Conservation (phyloP, 2,888 invertebrate species). For the Ceramica pisi region DNA sequence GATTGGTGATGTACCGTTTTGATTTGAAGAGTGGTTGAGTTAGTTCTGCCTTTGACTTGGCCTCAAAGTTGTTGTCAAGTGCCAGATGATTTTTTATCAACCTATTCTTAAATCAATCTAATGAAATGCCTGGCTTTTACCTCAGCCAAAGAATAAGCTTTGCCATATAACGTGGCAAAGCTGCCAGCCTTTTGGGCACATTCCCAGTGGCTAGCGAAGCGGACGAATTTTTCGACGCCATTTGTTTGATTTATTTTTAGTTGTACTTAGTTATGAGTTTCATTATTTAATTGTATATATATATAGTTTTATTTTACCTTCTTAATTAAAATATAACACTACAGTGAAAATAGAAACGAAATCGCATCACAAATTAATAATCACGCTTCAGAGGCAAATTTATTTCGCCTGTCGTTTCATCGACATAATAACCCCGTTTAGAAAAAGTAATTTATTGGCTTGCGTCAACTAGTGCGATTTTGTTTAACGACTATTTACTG, state of each 20-base stretch:
- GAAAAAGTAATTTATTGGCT: conserved; percentile 15
- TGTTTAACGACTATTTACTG: conserved; percentile 4
- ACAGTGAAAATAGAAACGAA: too few species aligned
- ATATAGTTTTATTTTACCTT: too few species aligned
- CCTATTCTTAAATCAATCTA: conserved; percentile 3
- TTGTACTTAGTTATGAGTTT: too few species aligned
- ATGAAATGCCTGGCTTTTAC: too few species aligned
- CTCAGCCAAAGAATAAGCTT: too few species aligned
- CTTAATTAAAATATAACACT: too few species aligned
- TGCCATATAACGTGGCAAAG: too few species aligned
- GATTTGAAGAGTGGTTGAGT: conserved; percentile 14
- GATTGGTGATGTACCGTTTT: conserved; percentile 50
- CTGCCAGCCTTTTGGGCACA: too few species aligned
- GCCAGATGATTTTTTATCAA: not conserved
- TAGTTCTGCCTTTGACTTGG: conserved; percentile 18
- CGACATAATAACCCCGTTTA: conserved; percentile 6
- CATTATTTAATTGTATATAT: too few species aligned
- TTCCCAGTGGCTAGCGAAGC: too few species aligned
- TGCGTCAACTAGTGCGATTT: not conserved
- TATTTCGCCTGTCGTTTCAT: conserved; percentile 15
- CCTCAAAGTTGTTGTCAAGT: conserved; percentile 13
- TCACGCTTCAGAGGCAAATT: conserved; percentile 11
- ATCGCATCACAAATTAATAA: conserved; percentile 13
- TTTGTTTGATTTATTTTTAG: too few species aligned
- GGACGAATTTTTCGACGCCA: too few species aligned